These are phyloP conservation scores for Pomacea canaliculata DNA, from an alignment of 2,888 invertebrate species.

Conservation along the genomic window DNA sequence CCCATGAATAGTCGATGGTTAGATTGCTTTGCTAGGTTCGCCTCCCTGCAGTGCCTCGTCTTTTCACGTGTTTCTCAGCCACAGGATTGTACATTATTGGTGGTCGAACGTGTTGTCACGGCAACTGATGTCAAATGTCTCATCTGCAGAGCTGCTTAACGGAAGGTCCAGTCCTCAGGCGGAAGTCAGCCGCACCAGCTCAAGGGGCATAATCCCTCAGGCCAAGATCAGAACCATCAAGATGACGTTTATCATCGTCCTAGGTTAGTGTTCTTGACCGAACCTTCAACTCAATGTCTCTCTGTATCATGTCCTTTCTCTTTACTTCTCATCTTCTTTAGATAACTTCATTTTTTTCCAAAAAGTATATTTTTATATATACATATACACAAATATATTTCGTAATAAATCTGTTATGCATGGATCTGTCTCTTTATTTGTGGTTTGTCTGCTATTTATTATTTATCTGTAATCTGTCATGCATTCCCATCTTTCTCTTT, in stretches of 20 bases:
- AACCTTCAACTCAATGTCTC: neutral
- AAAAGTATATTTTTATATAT: neutral
- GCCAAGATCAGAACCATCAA: slow-evolving; percentile 97
- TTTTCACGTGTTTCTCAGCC: too few species aligned
- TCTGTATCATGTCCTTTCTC: neutral
- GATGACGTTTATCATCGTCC: slow-evolving; percentile 96
- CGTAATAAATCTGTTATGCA: too few species aligned
- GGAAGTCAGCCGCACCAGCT: slow-evolving; percentile 73
- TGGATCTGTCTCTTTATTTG: too few species aligned
- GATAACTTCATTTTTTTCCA: neutral
- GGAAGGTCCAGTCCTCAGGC: slow-evolving; percentile 19
- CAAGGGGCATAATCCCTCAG: slow-evolving; percentile 90
- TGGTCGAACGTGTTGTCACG: neutral
- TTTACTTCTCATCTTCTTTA: neutral
- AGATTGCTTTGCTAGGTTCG: too few species aligned
- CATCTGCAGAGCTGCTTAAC: slow-evolving; percentile 14
- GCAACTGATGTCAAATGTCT: neutral
- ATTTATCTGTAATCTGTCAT: too few species aligned
- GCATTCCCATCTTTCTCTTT: too few species aligned
- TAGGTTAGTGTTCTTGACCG: slow-evolving; percentile 74
- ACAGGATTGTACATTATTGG: neutral
- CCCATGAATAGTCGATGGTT: too few species aligned
- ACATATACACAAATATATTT: neutral
- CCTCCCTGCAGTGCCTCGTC: too few species aligned
- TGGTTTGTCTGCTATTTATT: too few species aligned